Evolutionary conservation across 2,113 vertebrate genomes (phyloP).

Genomic region (Elephantulus edwardii): DNA sequence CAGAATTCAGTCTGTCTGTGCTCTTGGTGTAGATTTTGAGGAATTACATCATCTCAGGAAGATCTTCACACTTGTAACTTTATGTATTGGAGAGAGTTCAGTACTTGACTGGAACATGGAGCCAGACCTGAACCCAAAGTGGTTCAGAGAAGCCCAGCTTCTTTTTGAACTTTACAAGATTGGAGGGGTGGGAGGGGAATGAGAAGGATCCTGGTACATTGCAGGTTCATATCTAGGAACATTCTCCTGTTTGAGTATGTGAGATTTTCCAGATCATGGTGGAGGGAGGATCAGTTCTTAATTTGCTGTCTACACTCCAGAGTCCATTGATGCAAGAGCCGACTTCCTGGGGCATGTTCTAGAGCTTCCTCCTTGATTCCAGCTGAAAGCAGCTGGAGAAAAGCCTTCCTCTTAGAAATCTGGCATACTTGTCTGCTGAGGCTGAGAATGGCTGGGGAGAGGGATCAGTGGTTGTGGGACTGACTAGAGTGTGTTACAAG

Average conservation of each 20-base stretch:
- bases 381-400: neutral
- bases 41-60: neutral
- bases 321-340: neutral
- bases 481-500: neutral
- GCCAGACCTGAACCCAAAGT: neutral
- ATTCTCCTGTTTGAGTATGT: neutral
- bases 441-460: neutral
- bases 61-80: neutral
- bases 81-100: neutral
- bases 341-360: neutral
- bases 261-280: neutral
- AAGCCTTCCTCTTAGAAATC: constrained; percentile 4
- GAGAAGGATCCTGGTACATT: neutral
- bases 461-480: neutral
- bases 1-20: neutral
- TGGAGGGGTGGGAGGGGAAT: neutral
- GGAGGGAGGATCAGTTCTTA: neutral
- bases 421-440: neutral
- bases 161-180: neutral
- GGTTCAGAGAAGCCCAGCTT: neutral
- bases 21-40: neutral
- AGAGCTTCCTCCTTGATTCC: neutral
- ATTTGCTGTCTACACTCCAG: neutral
- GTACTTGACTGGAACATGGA: neutral
- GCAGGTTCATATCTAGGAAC: neutral